phyloP scores from a whole-genome alignment of 2,888 invertebrate genomes.

The Sabatieria punctata region DNA sequence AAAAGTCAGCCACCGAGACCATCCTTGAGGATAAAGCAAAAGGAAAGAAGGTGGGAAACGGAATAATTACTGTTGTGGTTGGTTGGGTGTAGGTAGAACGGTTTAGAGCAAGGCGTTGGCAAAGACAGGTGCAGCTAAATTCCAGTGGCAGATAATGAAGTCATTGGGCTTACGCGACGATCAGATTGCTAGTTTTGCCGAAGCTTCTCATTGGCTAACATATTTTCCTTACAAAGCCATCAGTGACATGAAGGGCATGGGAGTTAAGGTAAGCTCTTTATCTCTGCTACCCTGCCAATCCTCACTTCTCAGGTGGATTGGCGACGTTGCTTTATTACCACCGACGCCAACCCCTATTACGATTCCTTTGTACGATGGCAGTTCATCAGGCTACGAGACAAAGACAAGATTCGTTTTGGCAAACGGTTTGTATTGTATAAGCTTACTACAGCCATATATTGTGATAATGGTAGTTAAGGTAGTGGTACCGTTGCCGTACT shows the following conservation, averaged over 20 bases:
- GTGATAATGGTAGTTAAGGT: no score
- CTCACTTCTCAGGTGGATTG: conserved; percentile 61
- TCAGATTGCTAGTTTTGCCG: conserved; percentile 80
- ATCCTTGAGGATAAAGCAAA: conserved; percentile 66
- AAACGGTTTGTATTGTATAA: conserved; percentile 48
- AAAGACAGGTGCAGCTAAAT: conserved; percentile 69
- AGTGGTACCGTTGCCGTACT: no score
- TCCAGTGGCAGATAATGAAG: conserved; percentile 98
- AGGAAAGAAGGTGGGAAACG: conserved; percentile 55
- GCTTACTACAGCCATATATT: no score
- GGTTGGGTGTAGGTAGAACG: background rate
- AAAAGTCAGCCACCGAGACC: conserved; percentile 21
- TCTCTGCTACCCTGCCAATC: conserved; percentile 1
- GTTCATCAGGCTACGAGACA: conserved; percentile 61
- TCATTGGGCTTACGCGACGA: conserved; percentile 69
- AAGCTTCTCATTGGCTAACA: conserved; percentile 78
- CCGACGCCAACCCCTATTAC: conserved; percentile 88
- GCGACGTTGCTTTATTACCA: conserved; percentile 94
- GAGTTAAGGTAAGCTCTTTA: conserved; percentile 54
- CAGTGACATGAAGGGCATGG: conserved; percentile 67
- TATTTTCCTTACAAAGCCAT: conserved; percentile 86
- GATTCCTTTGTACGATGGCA: conserved; percentile 98
- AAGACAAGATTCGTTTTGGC: conserved; percentile 82
- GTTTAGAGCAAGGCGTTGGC: conserved; percentile 78
- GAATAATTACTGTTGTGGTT: no score